These are phyloP conservation scores for Nomada flava DNA, from an alignment of 2,888 invertebrate genomes.

Conservation along the genomic window DNA sequence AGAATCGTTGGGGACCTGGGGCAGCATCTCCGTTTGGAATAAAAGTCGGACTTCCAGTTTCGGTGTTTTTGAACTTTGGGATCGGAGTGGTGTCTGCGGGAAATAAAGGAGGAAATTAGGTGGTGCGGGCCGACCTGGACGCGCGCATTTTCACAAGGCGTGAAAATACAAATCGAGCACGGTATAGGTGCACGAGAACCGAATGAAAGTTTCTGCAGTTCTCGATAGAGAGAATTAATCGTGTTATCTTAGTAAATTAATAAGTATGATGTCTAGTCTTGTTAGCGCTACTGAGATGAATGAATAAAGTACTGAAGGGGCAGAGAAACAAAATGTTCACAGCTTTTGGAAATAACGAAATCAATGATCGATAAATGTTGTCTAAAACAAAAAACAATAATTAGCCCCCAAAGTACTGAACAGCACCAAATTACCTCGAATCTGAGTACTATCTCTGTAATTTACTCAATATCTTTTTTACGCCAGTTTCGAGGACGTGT, in stretches of 20 bases:
- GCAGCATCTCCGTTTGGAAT: conserved; percentile 80
- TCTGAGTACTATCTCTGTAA: conserved; percentile 35
- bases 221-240: not conserved
- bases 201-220: not conserved
- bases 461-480: conserved; percentile 1
- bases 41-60: conserved; percentile 77
- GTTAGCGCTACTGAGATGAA: not conserved
- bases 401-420: conserved; percentile 38
- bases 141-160: not conserved
- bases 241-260: not conserved
- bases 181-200: no score
- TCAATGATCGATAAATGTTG: no score
- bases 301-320: not conserved
- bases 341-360: not conserved
- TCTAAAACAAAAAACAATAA: not conserved
- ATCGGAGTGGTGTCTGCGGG: conserved; percentile 76
- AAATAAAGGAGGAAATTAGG: conserved; percentile 63
- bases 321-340: not conserved
- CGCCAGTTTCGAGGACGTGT: conserved; percentile 55
- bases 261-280: not conserved
- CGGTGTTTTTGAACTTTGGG: conserved; percentile 80
- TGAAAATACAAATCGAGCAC: not conserved
- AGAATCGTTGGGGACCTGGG: conserved; percentile 85
- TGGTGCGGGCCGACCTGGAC: conserved; percentile 10
- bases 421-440: conserved; percentile 54